These are phyloP conservation scores for Lates japonicus DNA, from an alignment of 2,797 vertebrate genomes.

Conservation along the genomic window DNA sequence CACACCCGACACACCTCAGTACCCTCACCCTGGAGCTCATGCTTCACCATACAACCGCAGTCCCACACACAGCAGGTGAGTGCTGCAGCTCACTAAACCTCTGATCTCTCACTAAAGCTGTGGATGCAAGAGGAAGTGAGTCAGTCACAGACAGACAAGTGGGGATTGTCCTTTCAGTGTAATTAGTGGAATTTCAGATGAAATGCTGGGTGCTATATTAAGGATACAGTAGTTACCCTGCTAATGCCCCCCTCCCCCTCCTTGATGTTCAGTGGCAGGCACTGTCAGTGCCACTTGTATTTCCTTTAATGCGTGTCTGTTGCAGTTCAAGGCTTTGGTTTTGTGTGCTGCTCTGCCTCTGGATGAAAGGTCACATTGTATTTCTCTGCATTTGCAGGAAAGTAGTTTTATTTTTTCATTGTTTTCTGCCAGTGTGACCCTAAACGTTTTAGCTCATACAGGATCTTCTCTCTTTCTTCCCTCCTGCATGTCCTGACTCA, in stretches of 20 bases:
- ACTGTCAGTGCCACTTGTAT: conserved; percentile 24
- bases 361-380: conserved; percentile 15
- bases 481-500: conserved; percentile 25
- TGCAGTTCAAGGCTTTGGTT: conserved; percentile 11
- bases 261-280: neutral
- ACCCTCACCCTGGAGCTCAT: conserved; percentile 86
- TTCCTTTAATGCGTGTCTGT: conserved; percentile 21
- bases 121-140: conserved; percentile 23
- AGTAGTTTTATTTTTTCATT: conserved; percentile 15
- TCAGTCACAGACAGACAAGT: neutral
- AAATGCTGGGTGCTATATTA: conserved; percentile 1
- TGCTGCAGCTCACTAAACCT: neutral
- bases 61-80: conserved; percentile 92
- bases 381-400: conserved; percentile 61
- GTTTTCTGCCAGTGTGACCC: conserved; percentile 38
- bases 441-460: conserved; percentile 19
- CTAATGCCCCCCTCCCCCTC: neutral
- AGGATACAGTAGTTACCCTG: neutral
- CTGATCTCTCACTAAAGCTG: neutral
- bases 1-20: conserved; percentile 83
- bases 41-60: conserved; percentile 88
- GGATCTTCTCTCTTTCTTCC: conserved; percentile 36
- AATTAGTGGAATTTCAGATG: neutral
- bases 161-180: neutral
- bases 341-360: conserved; percentile 10